Base-by-base conservation (phyloP, 2,888 invertebrate species). In the Onchidella celtica region DNA sequence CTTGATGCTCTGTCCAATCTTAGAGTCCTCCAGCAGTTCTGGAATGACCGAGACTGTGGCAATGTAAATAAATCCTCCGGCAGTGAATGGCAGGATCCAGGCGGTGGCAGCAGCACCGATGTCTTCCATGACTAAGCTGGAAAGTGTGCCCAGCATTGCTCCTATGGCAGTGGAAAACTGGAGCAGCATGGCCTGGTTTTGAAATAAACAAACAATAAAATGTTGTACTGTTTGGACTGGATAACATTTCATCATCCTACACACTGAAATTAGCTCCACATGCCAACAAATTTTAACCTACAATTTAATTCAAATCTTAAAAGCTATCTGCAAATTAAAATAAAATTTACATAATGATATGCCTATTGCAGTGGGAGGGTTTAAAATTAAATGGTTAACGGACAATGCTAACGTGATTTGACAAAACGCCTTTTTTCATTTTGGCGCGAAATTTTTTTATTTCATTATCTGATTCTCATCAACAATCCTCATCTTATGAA, bases 1-100 rank as follows among this genome's bases (percentile, higher is more conserved):
- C 93, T 97, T 96, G 11, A 98, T 94, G 63, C 97, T 97, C 92
- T 99, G 98, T 91, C 95, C 95, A 78, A 98, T 95, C 91, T 96
- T 97, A 47, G 95, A 95, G 90, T 98, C 97, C 92, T 97, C 97
- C 86, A 99, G 94, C 69, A 99, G 95, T 94, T 99, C 99, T 11
- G 99, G 99, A 91, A 99, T 97, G 32, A 99, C 98, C 17, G 99
- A 99, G 0, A 99, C 99, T 27, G 99, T 97, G 29, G 99, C 99
- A 89, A 99, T 99, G 93, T 99, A 99, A 93, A 99, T 99, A 93
- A 99, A 99, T n/a, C 99, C 94, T 17, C 98, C 99, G 65, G 99
- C 99, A 34, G 99, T 99, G 90, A 99, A 99, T 21, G 99, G 99
- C 80, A 99, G 94, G 77, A 99, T 97, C 95, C 98, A 97, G 40